A percentile compares a stretch with the other conserved stretches of the same genome.
Evolutionary conservation across 1,140 invertebrate genomes (phyloP).

Genomic region (Meloidogyne floridensis): DNA sequence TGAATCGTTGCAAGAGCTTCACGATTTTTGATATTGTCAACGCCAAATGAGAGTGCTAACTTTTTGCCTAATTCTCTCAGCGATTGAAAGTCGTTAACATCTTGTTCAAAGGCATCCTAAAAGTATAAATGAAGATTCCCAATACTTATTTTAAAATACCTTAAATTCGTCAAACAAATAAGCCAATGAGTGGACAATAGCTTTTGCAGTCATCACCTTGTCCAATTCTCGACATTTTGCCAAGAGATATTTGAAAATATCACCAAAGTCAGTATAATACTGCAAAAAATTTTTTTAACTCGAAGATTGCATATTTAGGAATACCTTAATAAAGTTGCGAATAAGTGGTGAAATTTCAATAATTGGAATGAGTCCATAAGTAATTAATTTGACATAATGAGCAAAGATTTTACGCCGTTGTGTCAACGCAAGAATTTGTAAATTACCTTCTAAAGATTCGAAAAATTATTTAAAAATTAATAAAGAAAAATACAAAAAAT

Average conservation of each 20-base stretch:
- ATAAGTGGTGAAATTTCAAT: constrained; percentile 89
- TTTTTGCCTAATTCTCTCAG: constrained; percentile 86
- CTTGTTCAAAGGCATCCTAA: constrained; percentile 44
- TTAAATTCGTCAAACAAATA: constrained; percentile 38
- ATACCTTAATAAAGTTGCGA: constrained; percentile 92
- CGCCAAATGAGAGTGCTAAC: constrained; percentile 93
- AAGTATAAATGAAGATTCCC: constrained; percentile 14
- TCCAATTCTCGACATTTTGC: constrained; percentile 95
- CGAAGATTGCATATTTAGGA: constrained; percentile 22
- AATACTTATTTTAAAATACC: neutral
- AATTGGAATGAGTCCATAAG: constrained; percentile 93
- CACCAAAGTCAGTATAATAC: constrained; percentile 98
- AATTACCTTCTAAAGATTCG: no score
- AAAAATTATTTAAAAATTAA: no score
- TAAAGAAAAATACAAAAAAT: neutral
- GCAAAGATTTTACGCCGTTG: constrained; percentile 92
- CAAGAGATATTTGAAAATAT: constrained; percentile 95
- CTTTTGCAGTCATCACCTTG: constrained; percentile 91
- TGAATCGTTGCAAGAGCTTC: constrained; percentile 94
- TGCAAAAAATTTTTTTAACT: constrained; percentile 64
- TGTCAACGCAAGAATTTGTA: constrained; percentile 82
- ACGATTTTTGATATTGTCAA: constrained; percentile 94
- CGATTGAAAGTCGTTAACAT: constrained; percentile 41
- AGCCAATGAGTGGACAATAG: constrained; percentile 74
- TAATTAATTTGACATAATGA: constrained; percentile 93